phyloP scores from a whole-genome alignment of 2,113 vertebrate species.

The Pithys albifrons region DNA sequence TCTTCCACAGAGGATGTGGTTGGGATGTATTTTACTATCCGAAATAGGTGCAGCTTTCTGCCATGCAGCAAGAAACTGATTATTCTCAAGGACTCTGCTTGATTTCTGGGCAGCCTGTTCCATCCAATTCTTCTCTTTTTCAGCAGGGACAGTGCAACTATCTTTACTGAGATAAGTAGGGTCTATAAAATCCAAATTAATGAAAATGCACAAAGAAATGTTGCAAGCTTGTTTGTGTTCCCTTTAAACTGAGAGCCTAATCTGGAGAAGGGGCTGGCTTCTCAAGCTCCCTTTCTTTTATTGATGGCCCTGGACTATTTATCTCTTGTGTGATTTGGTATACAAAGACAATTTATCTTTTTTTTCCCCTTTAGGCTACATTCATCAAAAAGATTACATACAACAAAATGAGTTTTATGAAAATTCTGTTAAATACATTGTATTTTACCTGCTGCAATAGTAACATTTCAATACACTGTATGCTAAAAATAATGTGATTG shows the following conservation, averaged over 20 bases:
- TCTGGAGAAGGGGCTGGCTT: not conserved
- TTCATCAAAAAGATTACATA: not conserved
- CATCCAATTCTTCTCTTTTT: accelerated
- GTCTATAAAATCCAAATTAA: not conserved
- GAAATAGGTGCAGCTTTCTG: conserved; percentile 18
- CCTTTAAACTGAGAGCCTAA: not conserved
- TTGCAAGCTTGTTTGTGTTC: not conserved
- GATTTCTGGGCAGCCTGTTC: not conserved
- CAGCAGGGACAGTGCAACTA: not conserved
- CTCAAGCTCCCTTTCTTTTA: not conserved
- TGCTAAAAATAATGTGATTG: not conserved
- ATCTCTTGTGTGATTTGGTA: not conserved
- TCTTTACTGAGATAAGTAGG: not conserved
- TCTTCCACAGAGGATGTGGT: not conserved
- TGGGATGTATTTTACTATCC: not conserved
- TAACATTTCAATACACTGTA: not conserved
- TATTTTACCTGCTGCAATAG: not conserved
- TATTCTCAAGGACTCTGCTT: not conserved
- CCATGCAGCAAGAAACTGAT: not conserved
- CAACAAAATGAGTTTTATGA: not conserved
- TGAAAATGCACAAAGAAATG: not conserved
- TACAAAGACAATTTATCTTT: not conserved
- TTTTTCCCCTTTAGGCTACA: not conserved
- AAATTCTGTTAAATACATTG: not conserved
- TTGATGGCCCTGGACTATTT: not conserved